phyloP scores from a whole-genome alignment of 53 echinoderm and acorn worm species.

The Apostichopus leukothele region DNA sequence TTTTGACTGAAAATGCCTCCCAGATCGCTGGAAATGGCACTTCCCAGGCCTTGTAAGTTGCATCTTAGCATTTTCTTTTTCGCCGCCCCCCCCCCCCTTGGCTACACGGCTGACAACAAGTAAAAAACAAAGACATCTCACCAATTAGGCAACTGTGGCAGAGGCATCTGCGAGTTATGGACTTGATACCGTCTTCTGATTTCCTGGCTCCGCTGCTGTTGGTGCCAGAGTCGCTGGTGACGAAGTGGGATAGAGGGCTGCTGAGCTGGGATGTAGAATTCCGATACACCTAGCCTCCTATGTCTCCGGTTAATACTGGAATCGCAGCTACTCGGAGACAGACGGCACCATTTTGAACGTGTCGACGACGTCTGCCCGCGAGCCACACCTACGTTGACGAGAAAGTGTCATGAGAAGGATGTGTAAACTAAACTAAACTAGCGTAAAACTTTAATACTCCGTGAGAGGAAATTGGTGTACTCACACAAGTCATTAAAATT shows the following conservation, averaged over 20 bases:
- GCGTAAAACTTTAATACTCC: too few relatives aligned
- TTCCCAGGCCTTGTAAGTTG: too few relatives aligned
- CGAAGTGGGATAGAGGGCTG: constrained; percentile 64
- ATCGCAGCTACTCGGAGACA: neutral
- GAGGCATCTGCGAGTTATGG: constrained; percentile 32
- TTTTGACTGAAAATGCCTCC: too few relatives aligned
- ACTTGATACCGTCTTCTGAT: constrained; percentile 57
- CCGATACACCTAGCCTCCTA: constrained; percentile 67
- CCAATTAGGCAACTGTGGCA: constrained; percentile 6
- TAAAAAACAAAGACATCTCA: neutral
- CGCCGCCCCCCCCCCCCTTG: too few relatives aligned
- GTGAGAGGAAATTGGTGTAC: too few relatives aligned
- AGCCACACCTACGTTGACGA: neutral
- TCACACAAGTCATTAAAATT: too few relatives aligned
- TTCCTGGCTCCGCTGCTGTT: constrained; percentile 84
- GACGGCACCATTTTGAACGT: constrained; percentile 27
- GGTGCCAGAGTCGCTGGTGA: constrained; percentile 76
- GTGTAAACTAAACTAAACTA: too few relatives aligned
- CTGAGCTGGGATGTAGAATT: constrained; percentile 84
- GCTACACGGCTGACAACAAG: too few relatives aligned
- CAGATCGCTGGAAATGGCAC: too few relatives aligned
- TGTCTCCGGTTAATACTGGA: constrained; percentile 16
- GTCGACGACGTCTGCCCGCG: constrained; percentile 27
- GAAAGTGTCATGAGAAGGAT: neutral
- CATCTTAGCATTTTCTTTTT: too few relatives aligned